Base-by-base conservation (phyloP, 2,888 invertebrate species). In the Acleris sparsana region DNA sequence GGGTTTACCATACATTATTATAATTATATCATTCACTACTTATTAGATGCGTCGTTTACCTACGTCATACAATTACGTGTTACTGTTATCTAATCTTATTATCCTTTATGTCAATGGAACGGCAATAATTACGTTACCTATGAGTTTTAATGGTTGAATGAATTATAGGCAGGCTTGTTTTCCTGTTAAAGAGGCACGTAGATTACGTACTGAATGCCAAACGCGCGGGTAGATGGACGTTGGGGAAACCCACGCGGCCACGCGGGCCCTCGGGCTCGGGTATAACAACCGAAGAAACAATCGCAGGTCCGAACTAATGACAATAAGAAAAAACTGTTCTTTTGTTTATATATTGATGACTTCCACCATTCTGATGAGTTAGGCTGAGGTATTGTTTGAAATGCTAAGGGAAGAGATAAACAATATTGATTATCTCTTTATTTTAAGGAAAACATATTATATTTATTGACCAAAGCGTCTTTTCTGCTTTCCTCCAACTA, bases 11-110 rank as follows among this genome's bases (percentile, higher is more conserved):
- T 39, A 13, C 39, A 13, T 39, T 13, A 39, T 39, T 13, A 13
- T 9, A 9, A 33, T 9, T 33, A 39, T 39, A 39, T 39, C 4
- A 39, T 39, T 39, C 3, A 3, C 39, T 13, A 39, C 39, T 39
- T 39, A 13, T 39, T 39, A 13, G 39, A 39, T 39, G 13, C 18
- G 22, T 16, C n/a, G 20, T 44, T 25, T 46, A 57, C 57, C 25
- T 25, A 57, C 57, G 46, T 25, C 46, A 57, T 11, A 46, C 44
- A 57, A 57, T 18, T 46, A 46, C n/a, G 25, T 43, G 22, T 44
- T 57, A 44, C 46, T 43, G 22, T 44, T 57, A 44, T 57, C 46
- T 57, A 25, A 57, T 57, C 46, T 46, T 46, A 57, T 57, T 46
- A 46, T 25, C n/a, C 25, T 20, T 9, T 17, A 20, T 39, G 13